A percentile compares a stretch with the other conserved stretches of the same genome.
Conservation (phyloP, 2,888 invertebrate species). For the Fabriciana adippe region DNA sequence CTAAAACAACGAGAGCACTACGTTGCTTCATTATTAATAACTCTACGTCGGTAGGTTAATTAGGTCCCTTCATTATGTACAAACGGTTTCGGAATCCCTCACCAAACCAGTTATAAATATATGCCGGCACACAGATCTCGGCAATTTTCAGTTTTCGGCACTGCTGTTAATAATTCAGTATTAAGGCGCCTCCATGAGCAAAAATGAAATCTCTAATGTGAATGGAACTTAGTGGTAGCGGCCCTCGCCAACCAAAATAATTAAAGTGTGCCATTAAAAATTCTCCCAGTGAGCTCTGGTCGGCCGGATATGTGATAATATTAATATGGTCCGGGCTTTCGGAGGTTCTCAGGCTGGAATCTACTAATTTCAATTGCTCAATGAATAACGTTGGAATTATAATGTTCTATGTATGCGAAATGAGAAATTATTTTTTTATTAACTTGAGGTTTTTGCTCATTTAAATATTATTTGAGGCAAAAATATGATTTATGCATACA, state of each 20-base stretch:
- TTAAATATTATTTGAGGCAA: neutral
- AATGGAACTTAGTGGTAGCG: conserved; percentile 73
- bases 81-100: conserved; percentile 72
- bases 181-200: conserved; percentile 59
- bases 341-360: conserved; percentile 55
- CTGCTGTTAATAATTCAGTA: conserved; percentile 62
- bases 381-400: conserved; percentile 38
- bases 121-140: conserved; percentile 62
- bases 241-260: conserved; percentile 73
- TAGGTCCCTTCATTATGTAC: conserved; percentile 78
- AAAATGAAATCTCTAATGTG: conserved; percentile 81
- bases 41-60: conserved; percentile 67
- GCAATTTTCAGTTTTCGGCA: conserved; percentile 79
- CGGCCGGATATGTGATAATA: conserved; percentile 80
- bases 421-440: conserved; percentile 13
- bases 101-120: conserved; percentile 76
- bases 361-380: conserved; percentile 50
- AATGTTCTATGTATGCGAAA: conserved; percentile 14
- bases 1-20: conserved; percentile 24
- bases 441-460: neutral
- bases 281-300: conserved; percentile 74
- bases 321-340: conserved; percentile 66
- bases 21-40: conserved; percentile 45
- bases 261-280: conserved; percentile 81
- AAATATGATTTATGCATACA: neutral